These are phyloP conservation scores for Nylanderia fulva DNA, from an alignment of 1,140 invertebrate species.

Conservation along the genomic window DNA sequence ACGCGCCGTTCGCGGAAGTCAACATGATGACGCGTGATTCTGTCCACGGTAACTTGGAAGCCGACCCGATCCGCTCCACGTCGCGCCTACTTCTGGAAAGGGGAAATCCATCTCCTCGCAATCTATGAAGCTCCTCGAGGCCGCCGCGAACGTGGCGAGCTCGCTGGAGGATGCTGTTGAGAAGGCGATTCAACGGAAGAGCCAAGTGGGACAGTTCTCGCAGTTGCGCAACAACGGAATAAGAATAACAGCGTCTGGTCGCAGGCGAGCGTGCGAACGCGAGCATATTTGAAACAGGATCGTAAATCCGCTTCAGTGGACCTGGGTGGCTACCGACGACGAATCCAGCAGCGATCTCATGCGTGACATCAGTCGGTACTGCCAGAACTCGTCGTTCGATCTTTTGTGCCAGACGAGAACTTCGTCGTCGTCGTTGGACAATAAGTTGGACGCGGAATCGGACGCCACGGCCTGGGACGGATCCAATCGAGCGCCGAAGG, in stretches of 20 bases:
- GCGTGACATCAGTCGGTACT: slow-evolving; percentile 91
- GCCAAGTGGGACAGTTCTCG: slow-evolving; percentile 22
- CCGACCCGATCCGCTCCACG: background rate
- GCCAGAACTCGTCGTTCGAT: slow-evolving; percentile 68
- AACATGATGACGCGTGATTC: background rate
- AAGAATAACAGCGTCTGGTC: background rate
- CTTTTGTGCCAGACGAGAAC: slow-evolving; percentile 23
- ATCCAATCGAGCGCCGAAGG: slow-evolving; percentile 32
- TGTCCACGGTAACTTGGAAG: background rate
- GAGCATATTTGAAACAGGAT: slow-evolving; percentile 88
- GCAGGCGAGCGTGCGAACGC: slow-evolving; percentile 67
- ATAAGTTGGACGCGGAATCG: background rate
- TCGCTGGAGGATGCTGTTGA: slow-evolving; percentile 90
- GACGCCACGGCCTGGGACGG: slow-evolving; percentile 12
- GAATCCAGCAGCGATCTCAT: slow-evolving; percentile 91
- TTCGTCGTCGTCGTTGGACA: slow-evolving; percentile 18
- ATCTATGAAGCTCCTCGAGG: slow-evolving; percentile 87
- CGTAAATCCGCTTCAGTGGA: slow-evolving; percentile 86
- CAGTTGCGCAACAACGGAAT: slow-evolving; percentile 32
- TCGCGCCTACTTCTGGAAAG: slow-evolving; percentile 20
- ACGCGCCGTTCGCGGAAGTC: background rate
- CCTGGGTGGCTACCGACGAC: slow-evolving; percentile 91
- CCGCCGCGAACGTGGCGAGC: slow-evolving; percentile 88
- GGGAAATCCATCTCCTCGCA: slow-evolving; percentile 72
- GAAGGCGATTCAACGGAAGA: slow-evolving; percentile 83